phyloP scores from a whole-genome alignment of 2,888 invertebrate genomes.

The Nemoura dubitans region DNA sequence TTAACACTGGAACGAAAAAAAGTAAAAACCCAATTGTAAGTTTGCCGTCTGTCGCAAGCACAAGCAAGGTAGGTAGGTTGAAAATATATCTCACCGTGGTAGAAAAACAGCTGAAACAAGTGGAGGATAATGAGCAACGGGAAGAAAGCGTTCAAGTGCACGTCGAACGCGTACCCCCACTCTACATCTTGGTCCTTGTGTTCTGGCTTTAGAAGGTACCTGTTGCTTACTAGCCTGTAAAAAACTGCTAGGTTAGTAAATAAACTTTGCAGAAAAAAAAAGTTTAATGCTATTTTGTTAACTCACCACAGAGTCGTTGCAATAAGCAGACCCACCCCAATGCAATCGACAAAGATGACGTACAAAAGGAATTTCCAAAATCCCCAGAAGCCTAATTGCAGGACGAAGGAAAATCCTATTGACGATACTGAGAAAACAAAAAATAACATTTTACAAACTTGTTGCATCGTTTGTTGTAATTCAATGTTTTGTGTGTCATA shows the following conservation, averaged over 20 bases:
- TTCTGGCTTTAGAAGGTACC: slow-evolving; percentile 74
- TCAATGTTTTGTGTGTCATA: neutral
- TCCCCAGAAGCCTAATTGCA: slow-evolving; percentile 73
- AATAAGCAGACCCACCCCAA: slow-evolving; percentile 85
- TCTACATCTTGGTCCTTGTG: slow-evolving; percentile 83
- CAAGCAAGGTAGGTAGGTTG: neutral
- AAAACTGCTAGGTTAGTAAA: too few species aligned
- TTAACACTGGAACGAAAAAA: slow-evolving; percentile 71
- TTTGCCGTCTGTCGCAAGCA: too few species aligned
- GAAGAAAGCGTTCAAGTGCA: slow-evolving; percentile 98
- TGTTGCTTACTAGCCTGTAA: slow-evolving; percentile 82
- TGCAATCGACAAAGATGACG: slow-evolving; percentile 94
- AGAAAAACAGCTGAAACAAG: slow-evolving; percentile 89
- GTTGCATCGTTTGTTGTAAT: neutral
- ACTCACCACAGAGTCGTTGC: slow-evolving; percentile 89
- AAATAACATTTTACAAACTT: too few species aligned
- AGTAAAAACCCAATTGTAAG: too few species aligned
- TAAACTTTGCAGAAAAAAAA: neutral
- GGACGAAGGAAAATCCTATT: slow-evolving; percentile 84
- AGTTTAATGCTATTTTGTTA: slow-evolving; percentile 34
- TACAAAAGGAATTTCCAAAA: slow-evolving; percentile 87
- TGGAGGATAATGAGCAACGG: slow-evolving; percentile 95
- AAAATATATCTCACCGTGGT: slow-evolving; percentile 70
- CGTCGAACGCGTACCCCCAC: slow-evolving; percentile 99
- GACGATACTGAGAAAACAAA: slow-evolving; percentile 82